Conservation (phyloP, 2,797 vertebrate species). For the Scarus forsteni region DNA sequence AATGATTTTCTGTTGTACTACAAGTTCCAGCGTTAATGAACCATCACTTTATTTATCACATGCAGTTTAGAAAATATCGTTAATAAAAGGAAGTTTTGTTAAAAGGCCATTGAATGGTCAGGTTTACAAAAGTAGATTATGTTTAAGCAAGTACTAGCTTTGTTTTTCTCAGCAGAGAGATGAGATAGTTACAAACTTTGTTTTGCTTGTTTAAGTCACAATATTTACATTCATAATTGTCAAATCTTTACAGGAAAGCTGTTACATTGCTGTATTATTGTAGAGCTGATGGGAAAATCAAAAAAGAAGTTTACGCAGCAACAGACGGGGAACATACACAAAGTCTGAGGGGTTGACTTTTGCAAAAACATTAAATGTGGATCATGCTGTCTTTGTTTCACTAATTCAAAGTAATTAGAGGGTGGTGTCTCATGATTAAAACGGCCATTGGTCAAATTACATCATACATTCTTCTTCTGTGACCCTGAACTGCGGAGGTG, state of each 20-base stretch:
- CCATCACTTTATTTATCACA: constrained; percentile 26
- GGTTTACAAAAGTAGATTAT: no score
- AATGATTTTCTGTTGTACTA: constrained; percentile 26
- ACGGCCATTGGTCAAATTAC: constrained; percentile 56
- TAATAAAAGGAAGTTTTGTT: no score
- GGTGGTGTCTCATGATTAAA: constrained; percentile 38
- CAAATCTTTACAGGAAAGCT: no score
- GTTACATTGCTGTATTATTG: neutral
- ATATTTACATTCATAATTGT: no score
- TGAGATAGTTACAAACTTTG: no score
- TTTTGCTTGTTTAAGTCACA: no score
- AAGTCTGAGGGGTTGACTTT: neutral
- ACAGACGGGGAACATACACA: neutral
- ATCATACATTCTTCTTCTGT: constrained; percentile 42
- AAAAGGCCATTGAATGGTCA: no score
- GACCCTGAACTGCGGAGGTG: constrained; percentile 47
- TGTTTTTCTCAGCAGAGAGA: no score
- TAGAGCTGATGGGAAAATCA: constrained; percentile 13
- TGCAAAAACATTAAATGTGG: constrained; percentile 14
- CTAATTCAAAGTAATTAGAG: constrained; percentile 33
- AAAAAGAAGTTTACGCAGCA: neutral
- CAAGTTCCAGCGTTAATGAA: constrained; percentile 28
- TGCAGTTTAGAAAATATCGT: neutral
- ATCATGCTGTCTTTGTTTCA: constrained; percentile 12
- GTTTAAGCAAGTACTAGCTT: no score